phyloP scores from a whole-genome alignment of 1,140 invertebrate genomes.

The Heliconius hewitsoni region DNA sequence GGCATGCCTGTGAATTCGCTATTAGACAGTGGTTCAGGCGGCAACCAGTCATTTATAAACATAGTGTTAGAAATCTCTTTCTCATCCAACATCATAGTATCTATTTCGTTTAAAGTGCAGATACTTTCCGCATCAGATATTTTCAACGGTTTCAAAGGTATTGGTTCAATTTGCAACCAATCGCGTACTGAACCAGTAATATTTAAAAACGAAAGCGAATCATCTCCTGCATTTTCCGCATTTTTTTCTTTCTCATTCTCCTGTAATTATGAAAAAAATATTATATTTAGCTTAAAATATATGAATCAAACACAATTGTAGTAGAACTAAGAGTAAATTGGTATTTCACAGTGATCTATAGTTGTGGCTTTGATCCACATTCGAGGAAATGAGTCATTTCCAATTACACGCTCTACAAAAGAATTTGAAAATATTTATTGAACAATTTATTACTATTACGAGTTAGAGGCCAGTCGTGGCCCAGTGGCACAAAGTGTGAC shows the following conservation, averaged over 20 bases:
- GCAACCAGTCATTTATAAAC: slow-evolving; percentile 70
- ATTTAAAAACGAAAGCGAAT: slow-evolving; percentile 62
- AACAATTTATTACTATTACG: too few species aligned
- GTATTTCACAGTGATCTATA: too few species aligned
- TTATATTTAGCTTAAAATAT: not conserved
- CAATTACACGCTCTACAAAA: too few species aligned
- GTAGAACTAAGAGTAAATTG: too few species aligned
- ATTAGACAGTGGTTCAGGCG: slow-evolving; percentile 56
- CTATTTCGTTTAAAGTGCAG: slow-evolving; percentile 34
- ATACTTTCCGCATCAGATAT: slow-evolving; percentile 41
- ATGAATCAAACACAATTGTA: too few species aligned
- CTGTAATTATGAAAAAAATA: slow-evolving; percentile 35
- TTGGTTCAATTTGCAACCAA: slow-evolving; percentile 64
- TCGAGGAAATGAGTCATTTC: too few species aligned
- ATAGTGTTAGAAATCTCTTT: slow-evolving; percentile 45
- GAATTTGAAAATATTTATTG: too few species aligned
- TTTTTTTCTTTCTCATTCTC: not conserved
- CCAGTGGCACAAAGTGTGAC: too few species aligned
- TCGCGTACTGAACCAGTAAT: slow-evolving; percentile 63
- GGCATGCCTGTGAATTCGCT: slow-evolving; percentile 76
- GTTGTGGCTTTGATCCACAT: too few species aligned
- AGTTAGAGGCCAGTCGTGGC: too few species aligned
- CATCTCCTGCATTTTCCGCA: slow-evolving; percentile 29
- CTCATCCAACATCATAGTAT: slow-evolving; percentile 24
- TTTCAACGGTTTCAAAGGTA: slow-evolving; percentile 49